Percentiles rank a stretch among this genome's conserved stretches.
Conservation (phyloP, 2,113 vertebrate species). For the Odocoileus hemionus region DNA sequence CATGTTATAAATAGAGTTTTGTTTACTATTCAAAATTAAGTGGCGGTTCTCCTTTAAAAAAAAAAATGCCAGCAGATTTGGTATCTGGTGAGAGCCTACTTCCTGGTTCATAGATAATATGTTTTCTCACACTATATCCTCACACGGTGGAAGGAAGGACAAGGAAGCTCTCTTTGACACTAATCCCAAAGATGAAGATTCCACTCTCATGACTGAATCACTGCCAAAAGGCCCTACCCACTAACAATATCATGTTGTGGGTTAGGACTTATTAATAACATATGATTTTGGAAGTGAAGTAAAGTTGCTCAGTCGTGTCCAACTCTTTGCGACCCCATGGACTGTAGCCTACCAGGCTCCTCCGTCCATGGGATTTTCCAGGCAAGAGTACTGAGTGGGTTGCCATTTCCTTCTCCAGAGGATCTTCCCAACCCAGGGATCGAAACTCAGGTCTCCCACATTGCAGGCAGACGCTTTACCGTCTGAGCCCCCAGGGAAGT, state of each 20-base stretch:
- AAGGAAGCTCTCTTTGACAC: neutral
- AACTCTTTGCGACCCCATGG: neutral
- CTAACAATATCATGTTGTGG: neutral
- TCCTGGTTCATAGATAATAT: neutral
- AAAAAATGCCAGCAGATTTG: neutral
- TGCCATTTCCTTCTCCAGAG: neutral
- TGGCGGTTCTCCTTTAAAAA: neutral
- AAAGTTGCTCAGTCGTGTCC: neutral
- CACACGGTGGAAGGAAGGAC: neutral
- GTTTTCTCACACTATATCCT: neutral
- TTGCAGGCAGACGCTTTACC: neutral
- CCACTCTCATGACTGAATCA: neutral
- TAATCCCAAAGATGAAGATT: neutral
- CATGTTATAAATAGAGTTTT: neutral
- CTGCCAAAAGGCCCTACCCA: neutral
- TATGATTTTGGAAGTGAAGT: neutral
- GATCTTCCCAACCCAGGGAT: neutral
- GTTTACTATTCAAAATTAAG: neutral
- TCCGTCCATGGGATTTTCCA: neutral
- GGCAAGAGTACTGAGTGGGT: neutral
- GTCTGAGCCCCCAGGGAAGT: neutral
- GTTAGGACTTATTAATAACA: neutral
- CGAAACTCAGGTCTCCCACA: neutral
- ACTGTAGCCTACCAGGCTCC: neutral
- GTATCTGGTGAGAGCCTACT: neutral